These are phyloP conservation scores for Apostichopus leukothele DNA, from an alignment of 53 echinoderm and acorn worm species.

Conservation along the genomic window DNA sequence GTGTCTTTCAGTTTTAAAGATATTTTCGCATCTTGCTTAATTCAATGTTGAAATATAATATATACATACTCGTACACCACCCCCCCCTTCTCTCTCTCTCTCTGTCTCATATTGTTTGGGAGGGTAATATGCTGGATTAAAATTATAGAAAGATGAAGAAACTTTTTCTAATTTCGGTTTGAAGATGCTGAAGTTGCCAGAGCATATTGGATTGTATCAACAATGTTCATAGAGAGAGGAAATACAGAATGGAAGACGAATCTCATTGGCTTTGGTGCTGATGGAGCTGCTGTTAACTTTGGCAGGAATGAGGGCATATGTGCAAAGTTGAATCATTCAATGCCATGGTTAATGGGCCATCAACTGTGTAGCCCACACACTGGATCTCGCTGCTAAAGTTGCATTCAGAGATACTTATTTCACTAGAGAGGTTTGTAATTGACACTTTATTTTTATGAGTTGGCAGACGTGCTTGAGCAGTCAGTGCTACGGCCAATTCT, in stretches of 20 bases:
- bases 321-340: constrained; percentile 1
- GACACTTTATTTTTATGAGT: neutral
- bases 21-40: too few relatives aligned
- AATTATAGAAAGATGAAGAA: neutral
- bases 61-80: too few relatives aligned
- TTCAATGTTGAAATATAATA: too few relatives aligned
- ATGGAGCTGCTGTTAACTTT: constrained; percentile 58
- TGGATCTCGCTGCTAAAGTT: too few relatives aligned
- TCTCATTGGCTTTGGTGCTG: constrained; percentile 44
- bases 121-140: neutral
- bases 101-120: too few relatives aligned
- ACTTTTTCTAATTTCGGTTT: constrained; percentile 8
- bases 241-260: constrained; percentile 30
- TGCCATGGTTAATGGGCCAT: constrained; percentile 31
- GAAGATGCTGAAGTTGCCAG: constrained; percentile 3
- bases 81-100: too few relatives aligned
- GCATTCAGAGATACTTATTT: too few relatives aligned
- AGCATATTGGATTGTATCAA: constrained; percentile 22
- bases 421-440: too few relatives aligned
- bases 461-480: constrained; percentile 49
- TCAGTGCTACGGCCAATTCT: constrained; percentile 36
- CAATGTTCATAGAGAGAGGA: neutral
- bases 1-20: too few relatives aligned
- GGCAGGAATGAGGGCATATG: neutral
- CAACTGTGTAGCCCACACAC: neutral